Base-by-base conservation (phyloP, 2,113 vertebrate species). In the Phasianus colchicus region DNA sequence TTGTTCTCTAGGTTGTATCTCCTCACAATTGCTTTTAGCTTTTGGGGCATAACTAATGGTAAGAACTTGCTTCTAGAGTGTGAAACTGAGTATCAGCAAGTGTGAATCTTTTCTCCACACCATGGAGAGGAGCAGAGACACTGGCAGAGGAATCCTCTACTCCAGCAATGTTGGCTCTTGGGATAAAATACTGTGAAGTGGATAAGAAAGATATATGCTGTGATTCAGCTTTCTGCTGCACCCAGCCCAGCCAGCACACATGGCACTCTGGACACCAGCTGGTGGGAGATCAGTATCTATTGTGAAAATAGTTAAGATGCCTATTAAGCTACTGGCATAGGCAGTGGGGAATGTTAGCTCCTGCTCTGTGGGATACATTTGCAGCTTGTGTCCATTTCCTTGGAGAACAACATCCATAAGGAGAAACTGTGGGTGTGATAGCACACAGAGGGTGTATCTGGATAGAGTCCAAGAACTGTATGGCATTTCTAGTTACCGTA, bases 131-230 rank as follows among this genome's bases (percentile, higher is more conserved):
- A 95, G 64, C 43, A 81, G 61, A 43, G 45, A 81, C 1, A 2
- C 45, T 90, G 70, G 85, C 85, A 94, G 72, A 86, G 89, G 61
- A 96, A 88, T 81, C 20, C 13, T 87, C 61, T 43, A 5, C 61
- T 89, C 55, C 61, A 71, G 42, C 87, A 92, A 78, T 27, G 52
- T 20, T 94, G 85, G 85, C 79, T 86, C 60, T 50, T 80, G 72
- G 78, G 67, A 47, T 20, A 91, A 95, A 94, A 92, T 75, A 91
- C 25, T 25, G 22, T 22, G 58, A 96, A 92, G 55, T 93, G 78
- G 78, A 75, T 90, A 74, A 83, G 90, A 89, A 73, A 86, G 88
- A 75, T 92, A 55, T 93, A 5, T 69, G 18, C 65, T 83, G 72
- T 55, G 43, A 30, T 67, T 57, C 74, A 80, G 22, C 42, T 91